Evolutionary conservation across 2,113 vertebrate species (phyloP).

Genomic region (Podarcis cretensis): DNA sequence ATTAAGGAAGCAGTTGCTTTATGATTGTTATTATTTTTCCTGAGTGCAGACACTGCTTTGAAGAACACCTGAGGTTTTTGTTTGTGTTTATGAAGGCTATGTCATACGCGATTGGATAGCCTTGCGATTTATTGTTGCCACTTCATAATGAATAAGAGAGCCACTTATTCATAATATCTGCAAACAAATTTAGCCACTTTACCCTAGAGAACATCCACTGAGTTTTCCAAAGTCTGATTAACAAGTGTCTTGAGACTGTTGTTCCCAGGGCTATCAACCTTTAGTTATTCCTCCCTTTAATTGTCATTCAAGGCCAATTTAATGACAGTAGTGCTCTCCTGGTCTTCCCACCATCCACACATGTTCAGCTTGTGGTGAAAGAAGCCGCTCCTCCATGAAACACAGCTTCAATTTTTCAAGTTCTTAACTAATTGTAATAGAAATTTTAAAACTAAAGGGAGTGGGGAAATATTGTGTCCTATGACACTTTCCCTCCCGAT

Average conservation of each 20-base stretch:
- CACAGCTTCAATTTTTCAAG: neutral
- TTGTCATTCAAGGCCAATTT: constrained; percentile 61
- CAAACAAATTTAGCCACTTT: constrained; percentile 69
- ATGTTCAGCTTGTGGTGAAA: constrained; percentile 25
- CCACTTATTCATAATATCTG: constrained; percentile 66
- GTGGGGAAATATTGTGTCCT: constrained; percentile 8
- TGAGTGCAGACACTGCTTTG: constrained; percentile 31
- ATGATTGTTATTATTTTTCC: neutral
- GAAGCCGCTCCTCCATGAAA: neutral
- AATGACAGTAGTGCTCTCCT: constrained; percentile 45
- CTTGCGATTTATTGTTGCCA: constrained; percentile 50
- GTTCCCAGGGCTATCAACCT: constrained; percentile 59
- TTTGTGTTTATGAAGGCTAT: constrained; percentile 25
- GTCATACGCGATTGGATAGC: constrained; percentile 38
- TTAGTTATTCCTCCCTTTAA: constrained; percentile 52
- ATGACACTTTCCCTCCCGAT: constrained; percentile 25
- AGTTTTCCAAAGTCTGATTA: constrained; percentile 68
- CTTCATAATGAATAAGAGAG: constrained; percentile 59
- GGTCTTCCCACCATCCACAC: neutral
- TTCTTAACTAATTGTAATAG: neutral
- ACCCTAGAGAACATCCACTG: constrained; percentile 57
- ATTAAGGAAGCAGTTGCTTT: constrained; percentile 38
- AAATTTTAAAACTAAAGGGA: constrained; percentile 18
- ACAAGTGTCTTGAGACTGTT: constrained; percentile 65
- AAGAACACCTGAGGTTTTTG: constrained; percentile 25